Evolutionary conservation across 2,888 invertebrate genomes (phyloP).

Genomic region (Tiliacea aurago): DNA sequence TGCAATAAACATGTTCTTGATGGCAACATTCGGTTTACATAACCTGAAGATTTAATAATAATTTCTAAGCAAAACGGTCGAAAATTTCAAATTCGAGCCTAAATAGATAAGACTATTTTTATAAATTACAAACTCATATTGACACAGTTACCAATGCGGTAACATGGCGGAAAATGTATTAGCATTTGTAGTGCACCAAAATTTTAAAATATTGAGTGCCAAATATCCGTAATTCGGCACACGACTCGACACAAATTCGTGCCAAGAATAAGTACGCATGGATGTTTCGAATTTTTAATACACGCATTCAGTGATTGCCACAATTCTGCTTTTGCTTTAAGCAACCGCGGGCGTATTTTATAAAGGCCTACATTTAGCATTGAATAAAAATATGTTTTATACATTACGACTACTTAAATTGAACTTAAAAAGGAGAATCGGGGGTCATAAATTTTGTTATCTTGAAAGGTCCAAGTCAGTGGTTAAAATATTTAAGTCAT

Average conservation of each 20-base stretch:
- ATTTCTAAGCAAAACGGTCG: background rate
- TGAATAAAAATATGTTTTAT: constrained; percentile 53
- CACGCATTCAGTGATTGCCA: constrained; percentile 43
- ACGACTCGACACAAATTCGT: constrained; percentile 63
- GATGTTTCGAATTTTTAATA: constrained; percentile 52
- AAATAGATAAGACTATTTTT: no score
- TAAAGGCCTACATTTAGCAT: constrained; percentile 43
- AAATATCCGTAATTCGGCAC: constrained; percentile 57
- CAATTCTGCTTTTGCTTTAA: constrained; percentile 45
- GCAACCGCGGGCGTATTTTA: constrained; percentile 33
- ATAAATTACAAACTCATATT: constrained; percentile 22
- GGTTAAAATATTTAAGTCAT: constrained; percentile 50
- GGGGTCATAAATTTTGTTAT: constrained; percentile 50
- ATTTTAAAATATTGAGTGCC: constrained; percentile 56
- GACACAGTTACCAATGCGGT: constrained; percentile 48
- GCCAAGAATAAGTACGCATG: constrained; percentile 63
- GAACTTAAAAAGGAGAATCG: constrained; percentile 56
- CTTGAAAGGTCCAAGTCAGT: constrained; percentile 55
- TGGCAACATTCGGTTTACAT: constrained; percentile 23
- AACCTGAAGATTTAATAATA: background rate
- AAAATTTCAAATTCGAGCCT: constrained; percentile 22
- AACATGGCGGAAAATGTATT: constrained; percentile 38
- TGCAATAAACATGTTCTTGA: constrained; percentile 21
- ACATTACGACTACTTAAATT: constrained; percentile 41
- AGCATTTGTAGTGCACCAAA: constrained; percentile 51